phyloP scores from a whole-genome alignment of 2,888 invertebrate species.

The Pristionchus mayeri region DNA sequence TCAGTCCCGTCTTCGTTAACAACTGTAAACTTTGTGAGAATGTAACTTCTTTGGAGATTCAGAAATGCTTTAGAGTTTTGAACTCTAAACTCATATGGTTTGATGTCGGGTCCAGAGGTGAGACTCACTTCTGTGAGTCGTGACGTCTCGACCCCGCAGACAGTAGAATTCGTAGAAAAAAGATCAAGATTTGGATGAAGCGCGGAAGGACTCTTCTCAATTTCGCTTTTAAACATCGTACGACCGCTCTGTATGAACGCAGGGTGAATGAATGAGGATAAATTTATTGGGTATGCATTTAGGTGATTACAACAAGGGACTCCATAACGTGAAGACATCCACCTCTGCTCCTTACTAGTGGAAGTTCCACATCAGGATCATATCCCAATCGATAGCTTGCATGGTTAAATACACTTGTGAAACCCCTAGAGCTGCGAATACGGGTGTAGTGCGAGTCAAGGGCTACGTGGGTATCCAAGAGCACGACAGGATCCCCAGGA shows the following conservation, averaged over 20 bases:
- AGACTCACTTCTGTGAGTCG: constrained; percentile 24
- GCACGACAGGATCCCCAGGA: neutral
- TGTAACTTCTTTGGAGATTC: constrained; percentile 10
- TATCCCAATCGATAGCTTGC: neutral
- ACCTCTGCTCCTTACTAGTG: neutral
- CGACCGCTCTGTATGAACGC: constrained; percentile 38
- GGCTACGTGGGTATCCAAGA: neutral
- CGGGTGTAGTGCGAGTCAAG: neutral
- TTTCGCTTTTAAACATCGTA: constrained; percentile 32
- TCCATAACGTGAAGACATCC: neutral
- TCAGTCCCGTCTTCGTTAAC: constrained; percentile 14
- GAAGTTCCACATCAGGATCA: neutral
- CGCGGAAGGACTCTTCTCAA: neutral
- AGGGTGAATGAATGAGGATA: neutral
- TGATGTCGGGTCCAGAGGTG: constrained; percentile 15
- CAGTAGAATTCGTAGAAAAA: constrained; percentile 1
- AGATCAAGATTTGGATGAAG: constrained; percentile 16
- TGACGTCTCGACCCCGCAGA: constrained; percentile 29
- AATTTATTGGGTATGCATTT: neutral
- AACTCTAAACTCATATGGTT: constrained; percentile 6
- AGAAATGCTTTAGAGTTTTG: constrained; percentile 36
- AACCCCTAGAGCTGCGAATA: neutral
- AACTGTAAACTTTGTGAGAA: neutral
- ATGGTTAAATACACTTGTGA: neutral
- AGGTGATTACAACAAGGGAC: neutral